A percentile compares a stretch with the other conserved stretches of the same genome.
phyloP scores from a whole-genome alignment of 2,113 vertebrate species.

The Podarcis muralis region DNA sequence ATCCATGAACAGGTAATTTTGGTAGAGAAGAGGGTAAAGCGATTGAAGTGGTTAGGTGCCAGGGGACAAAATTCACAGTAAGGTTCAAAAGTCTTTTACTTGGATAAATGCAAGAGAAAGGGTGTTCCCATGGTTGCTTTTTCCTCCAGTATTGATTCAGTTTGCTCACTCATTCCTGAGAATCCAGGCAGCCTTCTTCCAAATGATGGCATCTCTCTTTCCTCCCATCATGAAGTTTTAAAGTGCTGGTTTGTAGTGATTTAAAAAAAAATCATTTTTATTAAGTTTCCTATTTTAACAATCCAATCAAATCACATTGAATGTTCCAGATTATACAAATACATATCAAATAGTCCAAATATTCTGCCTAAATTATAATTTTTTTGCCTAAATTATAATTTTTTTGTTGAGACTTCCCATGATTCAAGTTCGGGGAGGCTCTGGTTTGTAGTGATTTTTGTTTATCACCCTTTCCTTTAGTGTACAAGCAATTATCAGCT shows the following conservation, averaged over 20 bases:
- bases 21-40: not conserved
- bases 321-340: too few relatives aligned
- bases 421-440: too few relatives aligned
- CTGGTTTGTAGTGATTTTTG: too few relatives aligned
- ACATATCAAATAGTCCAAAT: too few relatives aligned
- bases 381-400: too few relatives aligned
- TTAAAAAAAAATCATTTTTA: not conserved
- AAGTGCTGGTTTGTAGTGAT: not conserved
- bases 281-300: too few relatives aligned
- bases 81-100: not conserved
- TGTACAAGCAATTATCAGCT: too few relatives aligned
- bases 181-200: not conserved
- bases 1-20: not conserved
- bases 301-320: too few relatives aligned
- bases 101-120: not conserved
- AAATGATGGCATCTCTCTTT: not conserved
- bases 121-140: not conserved
- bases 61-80: not conserved
- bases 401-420: too few relatives aligned
- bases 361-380: too few relatives aligned
- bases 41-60: not conserved
- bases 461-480: too few relatives aligned
- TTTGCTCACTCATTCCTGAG: not conserved
- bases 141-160: not conserved
- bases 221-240: not conserved